These are phyloP conservation scores for Sanderia malayensis DNA, from an alignment of 30 jellyfish, hydroid and myxozoan genomes.

Conservation along the genomic window DNA sequence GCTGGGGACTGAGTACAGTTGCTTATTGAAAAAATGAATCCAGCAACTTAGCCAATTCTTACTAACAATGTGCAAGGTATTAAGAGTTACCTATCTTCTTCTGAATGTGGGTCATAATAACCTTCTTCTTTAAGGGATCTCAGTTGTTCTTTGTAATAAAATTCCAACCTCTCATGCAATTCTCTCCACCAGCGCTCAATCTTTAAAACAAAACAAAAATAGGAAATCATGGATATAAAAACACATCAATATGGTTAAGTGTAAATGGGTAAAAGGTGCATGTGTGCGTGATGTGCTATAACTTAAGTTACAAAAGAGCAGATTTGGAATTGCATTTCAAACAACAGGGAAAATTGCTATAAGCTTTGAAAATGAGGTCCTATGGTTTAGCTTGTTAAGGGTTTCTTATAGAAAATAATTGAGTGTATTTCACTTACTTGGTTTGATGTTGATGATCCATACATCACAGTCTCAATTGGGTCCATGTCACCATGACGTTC, in stretches of 20 bases:
- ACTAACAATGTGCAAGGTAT: not conserved
- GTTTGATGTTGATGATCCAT: constrained; percentile 31
- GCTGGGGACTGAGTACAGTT: constrained; percentile 6
- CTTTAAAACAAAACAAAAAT: not conserved
- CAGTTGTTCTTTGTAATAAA: constrained; percentile 7
- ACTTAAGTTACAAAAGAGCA: not conserved
- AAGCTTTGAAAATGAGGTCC: constrained; percentile 1
- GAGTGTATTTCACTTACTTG: constrained; percentile 10
- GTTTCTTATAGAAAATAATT: constrained; percentile 3
- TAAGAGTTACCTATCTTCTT: constrained; percentile 2
- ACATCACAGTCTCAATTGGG: constrained; percentile 28
- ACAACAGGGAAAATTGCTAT: not conserved
- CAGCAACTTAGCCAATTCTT: not conserved
- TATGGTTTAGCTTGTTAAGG: constrained; percentile 2
- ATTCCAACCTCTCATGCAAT: constrained; percentile 24
- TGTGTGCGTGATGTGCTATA: not conserved
- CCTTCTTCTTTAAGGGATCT: constrained; percentile 21
- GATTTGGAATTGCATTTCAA: not conserved
- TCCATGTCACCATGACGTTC: constrained; percentile 30
- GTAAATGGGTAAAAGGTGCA: not conserved
- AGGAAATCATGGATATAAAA: not conserved
- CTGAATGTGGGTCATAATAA: constrained; percentile 20
- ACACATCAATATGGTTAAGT: not conserved
- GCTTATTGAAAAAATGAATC: not conserved
- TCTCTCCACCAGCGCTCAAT: constrained; percentile 6